Evolutionary conservation across 2,113 vertebrate species (phyloP).

Genomic region (Sapayoa aenigma): DNA sequence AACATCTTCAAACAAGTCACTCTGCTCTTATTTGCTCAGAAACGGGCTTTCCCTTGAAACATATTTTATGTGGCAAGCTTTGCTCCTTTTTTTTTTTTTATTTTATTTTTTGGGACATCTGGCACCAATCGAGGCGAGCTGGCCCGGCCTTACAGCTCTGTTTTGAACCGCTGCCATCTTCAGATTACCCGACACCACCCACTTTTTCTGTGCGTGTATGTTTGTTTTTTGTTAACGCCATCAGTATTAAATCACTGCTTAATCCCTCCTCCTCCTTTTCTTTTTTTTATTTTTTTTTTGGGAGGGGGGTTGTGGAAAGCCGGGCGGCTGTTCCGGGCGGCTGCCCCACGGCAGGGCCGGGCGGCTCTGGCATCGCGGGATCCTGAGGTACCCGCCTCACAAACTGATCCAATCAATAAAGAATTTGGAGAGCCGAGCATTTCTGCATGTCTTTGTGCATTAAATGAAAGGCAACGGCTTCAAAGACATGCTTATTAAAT

Average conservation of each 20-base stretch:
- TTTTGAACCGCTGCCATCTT: slow-evolving; percentile 86
- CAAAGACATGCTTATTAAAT: slow-evolving; percentile 94
- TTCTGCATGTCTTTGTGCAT: slow-evolving; percentile 85
- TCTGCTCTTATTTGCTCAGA: slow-evolving; percentile 58
- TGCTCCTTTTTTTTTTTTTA: slow-evolving; percentile 3
- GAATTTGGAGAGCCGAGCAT: slow-evolving; percentile 82
- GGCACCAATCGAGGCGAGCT: slow-evolving; percentile 86
- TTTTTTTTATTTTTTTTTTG: neutral
- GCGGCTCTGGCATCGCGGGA: neutral
- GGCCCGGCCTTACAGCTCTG: slow-evolving; percentile 78
- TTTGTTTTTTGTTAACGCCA: slow-evolving; percentile 48
- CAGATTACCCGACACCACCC: slow-evolving; percentile 83
- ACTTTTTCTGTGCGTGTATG: slow-evolving; percentile 28
- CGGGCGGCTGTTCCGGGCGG: neutral
- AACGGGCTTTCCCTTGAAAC: slow-evolving; percentile 80
- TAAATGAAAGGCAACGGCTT: slow-evolving; percentile 89
- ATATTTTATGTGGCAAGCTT: slow-evolving; percentile 83
- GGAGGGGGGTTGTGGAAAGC: neutral
- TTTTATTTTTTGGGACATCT: slow-evolving; percentile 80
- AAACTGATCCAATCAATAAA: slow-evolving; percentile 87
- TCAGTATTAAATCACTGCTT: slow-evolving; percentile 44
- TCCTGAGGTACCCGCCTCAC: slow-evolving; percentile 54
- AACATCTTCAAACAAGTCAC: slow-evolving; percentile 66
- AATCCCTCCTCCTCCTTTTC: neutral
- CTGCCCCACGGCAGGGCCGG: neutral